Base-by-base conservation (phyloP, 2,888 invertebrate species). In the Hedya salicella region DNA sequence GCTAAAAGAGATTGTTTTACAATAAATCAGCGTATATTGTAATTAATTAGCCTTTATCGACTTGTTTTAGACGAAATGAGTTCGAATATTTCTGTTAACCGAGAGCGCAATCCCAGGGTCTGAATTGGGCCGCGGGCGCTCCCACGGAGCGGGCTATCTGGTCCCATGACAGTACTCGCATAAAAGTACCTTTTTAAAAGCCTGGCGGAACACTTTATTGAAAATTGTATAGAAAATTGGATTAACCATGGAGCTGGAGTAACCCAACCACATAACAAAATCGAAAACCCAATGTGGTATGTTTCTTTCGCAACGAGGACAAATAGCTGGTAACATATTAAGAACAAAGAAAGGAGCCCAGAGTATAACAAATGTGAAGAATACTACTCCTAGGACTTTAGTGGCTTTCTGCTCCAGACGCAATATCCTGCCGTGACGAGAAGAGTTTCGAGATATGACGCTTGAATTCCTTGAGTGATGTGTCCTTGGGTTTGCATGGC, bases 341-440 rank as follows among this genome's bases (percentile, higher is more conserved):
- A 97, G 93, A 6, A 97, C 96, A 86, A 98, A 98, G 89, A 98
- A 98, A 11, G 98, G 98, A n/a, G 98, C 96, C 98, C 98, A 98
- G 40, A 98, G 94, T 50, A 98, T 95, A 30, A 98, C 98, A 83
- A 98, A 98, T 0, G 97, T 97, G 86, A 97, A 97, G 90, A 98
- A 98, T 1, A 98, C 98, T 0, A 98, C 97, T 2, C 98, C 98
- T 17, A 98, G 90, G 3, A 98, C 98, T 90, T 98, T 98, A 11
- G 98, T 98, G 0, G 99, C 99, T 85, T 98, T 98, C 82, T 98
- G 98, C 83, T 99, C 98, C 60, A 98, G 93, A 3, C 97, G 94
- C 61, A 98, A 95, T 77, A 96, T 97, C 67, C 97, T 93, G 0
- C 97, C 97, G 78, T 97, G 97, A 0, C 97, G 93, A 0, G 96